Base-by-base conservation (phyloP, 2,797 vertebrate species). In the Micrastur ruficollis region DNA sequence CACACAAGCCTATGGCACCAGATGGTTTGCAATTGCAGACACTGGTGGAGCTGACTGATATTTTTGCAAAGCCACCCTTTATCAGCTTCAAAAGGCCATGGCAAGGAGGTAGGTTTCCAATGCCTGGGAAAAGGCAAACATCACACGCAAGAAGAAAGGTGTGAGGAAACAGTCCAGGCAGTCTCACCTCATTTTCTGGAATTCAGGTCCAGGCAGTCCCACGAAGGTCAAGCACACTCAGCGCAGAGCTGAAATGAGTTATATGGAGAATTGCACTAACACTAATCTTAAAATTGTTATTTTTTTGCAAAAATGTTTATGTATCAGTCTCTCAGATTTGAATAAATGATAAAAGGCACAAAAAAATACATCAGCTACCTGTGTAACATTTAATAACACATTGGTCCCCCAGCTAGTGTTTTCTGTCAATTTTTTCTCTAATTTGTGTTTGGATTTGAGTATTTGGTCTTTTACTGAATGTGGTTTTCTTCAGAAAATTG, bases 91-190 rank as follows among this genome's bases (percentile, higher is more conserved):
- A 44, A 67, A 55, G 25, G 2, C 27, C 17, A 22, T 14, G 20
- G 19, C 11, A 50, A 56, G 8, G 15, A 40, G 5, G 2, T 26
- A 68, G 25, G 29, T 68, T 89, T n/a, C 32, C 5, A 0, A 21
- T 38, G 14, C 12, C 42, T 32, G 10, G 23, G 12, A 79, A 67
- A 88, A 49, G 12, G 26, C 8, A 67, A 62, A 31, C 6, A 20
- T 44, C 0, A 0, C 7, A 61, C 1, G 2, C 17, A 78, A 61
- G 42, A 67, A 85, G 9, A 3, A n/a, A 8, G 20, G 1, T 40
- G 14, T 70, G 14, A 3, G 13, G 6, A 66, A 86, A 61, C 12
- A 73, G 12, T 16, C 34, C 40, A 50, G 12, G 5, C 3, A 55
- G 12, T 11, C 36, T 76, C 9, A 40, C 18, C 15, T 67, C 2